Conservation (phyloP, 1,140 invertebrate genomes). For the Aphidius ervi region DNA sequence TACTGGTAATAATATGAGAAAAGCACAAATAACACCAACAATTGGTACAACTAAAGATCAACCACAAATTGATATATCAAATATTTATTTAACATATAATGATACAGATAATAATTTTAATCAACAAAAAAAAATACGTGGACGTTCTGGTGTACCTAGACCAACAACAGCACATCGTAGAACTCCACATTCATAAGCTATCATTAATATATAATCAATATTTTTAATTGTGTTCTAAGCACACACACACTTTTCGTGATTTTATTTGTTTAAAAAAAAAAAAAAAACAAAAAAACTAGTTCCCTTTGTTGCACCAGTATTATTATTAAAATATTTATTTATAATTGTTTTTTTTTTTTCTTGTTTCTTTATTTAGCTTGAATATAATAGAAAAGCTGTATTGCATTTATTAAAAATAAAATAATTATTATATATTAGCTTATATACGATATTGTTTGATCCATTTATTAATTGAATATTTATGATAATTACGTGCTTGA, state of each 20-base stretch:
- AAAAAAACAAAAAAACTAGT: too few relatives aligned
- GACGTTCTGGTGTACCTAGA: conserved; percentile 45
- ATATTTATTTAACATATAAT: conserved; percentile 49
- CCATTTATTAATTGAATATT: conserved; percentile 66
- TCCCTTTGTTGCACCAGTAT: too few relatives aligned
- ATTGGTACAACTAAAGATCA: conserved; percentile 42
- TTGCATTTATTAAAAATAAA: not conserved
- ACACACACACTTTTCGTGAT: too few relatives aligned
- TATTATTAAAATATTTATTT: too few relatives aligned
- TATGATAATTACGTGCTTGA: conserved; percentile 65
- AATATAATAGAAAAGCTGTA: not conserved
- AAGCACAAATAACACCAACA: conserved; percentile 47
- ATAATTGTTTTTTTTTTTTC: too few relatives aligned
- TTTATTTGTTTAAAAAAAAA: too few relatives aligned
- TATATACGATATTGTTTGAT: conserved; percentile 45
- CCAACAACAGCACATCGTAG: conserved; percentile 48
- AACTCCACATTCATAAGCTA: conserved; percentile 32
- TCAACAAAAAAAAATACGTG: conserved; percentile 42
- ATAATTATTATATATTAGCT: conserved; percentile 3
- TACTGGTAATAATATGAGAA: conserved; percentile 97
- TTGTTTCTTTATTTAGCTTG: not conserved
- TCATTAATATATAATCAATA: too few relatives aligned
- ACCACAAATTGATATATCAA: conserved; percentile 46
- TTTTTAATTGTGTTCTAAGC: too few relatives aligned
- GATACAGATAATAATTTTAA: conserved; percentile 38